Evolutionary conservation across 2,888 invertebrate genomes (phyloP), one percentile per base, ranked within the genome.

Genomic region (Euproctis similis): DNA sequence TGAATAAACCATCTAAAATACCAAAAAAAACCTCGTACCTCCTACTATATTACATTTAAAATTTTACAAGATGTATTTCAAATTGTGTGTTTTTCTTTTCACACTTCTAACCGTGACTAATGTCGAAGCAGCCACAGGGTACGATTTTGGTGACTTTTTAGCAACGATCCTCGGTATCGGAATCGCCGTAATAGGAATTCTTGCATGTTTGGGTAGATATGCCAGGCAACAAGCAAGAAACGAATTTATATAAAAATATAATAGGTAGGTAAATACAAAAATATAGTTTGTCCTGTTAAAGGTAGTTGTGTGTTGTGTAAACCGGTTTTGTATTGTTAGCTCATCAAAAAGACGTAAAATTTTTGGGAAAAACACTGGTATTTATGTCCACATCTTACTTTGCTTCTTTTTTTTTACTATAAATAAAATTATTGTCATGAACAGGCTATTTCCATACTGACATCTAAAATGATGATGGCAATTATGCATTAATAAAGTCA

Each of bases 171-270:
- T 91, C 27, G 90, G 90, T 1, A 50, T 90, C 20, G 75, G 87
- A 22, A 85, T 90, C 21, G 81, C 87, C 24, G 81, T 86, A 12
- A 59, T 89, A 34, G 88, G 88, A 49, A 85, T 90, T 34, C 77
- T 90, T 28, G 90, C 90, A 11, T 90, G 90, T 67, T 76, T 91
- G 53, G 91, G 90, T 18, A 88, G 88, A 44, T 90, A 90, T 58
- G 90, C 90, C 10, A 84, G 91, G 54, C 87, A 86, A 62, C 84
- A 85, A 65, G 86, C 87, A 23, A 71, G 82, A 51, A 81, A 82
- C 42, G 84, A 84, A 52, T 82, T 84, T 48, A 81, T 84, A 26
- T 82, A 77, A 44, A n/a, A 45, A 49, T 36, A 31, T 37, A 10
- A 39, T 39, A 46, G 32, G 21, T 21, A 53, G 42, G 66, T 67